Percentiles rank a stretch among this genome's conserved stretches.
Evolutionary conservation across 2,888 invertebrate species (phyloP).

Genomic region (Oxyscelio sp.): DNA sequence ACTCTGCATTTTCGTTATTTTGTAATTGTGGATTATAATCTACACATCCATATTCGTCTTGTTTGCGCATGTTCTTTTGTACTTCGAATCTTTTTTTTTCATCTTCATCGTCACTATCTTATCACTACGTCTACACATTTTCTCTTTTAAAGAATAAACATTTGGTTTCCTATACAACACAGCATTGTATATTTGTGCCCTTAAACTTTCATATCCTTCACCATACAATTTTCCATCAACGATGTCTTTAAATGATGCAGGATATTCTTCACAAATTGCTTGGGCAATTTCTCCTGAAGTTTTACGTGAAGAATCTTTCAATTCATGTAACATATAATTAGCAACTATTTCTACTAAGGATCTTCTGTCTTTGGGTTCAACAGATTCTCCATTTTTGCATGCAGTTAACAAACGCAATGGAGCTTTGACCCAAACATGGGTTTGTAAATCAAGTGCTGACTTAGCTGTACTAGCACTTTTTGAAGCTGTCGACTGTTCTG

Average conservation of each 20-base stretch:
- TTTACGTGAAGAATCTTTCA: slow-evolving; percentile 28
- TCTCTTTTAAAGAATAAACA: not conserved
- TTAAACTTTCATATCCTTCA: slow-evolving; percentile 23
- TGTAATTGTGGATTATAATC: slow-evolving; percentile 35
- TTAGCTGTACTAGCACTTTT: not conserved
- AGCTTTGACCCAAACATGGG: slow-evolving; percentile 2
- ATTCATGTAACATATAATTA: slow-evolving; percentile 40
- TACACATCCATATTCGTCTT: slow-evolving; percentile 53
- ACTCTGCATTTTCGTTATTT: slow-evolving; percentile 4
- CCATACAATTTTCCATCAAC: slow-evolving; percentile 28
- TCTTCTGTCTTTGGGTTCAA: slow-evolving; percentile 9
- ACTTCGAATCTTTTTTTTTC: not conserved
- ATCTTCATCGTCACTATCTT: slow-evolving; percentile 55
- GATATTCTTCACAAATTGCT: slow-evolving; percentile 42
- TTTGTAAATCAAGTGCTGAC: not conserved
- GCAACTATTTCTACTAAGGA: slow-evolving; percentile 21
- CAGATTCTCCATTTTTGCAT: slow-evolving; percentile 1
- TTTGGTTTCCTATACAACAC: slow-evolving; percentile 32
- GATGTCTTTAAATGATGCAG: slow-evolving; percentile 25
- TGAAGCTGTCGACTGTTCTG: not conserved
- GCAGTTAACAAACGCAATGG: not conserved
- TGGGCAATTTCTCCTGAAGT: slow-evolving; percentile 37
- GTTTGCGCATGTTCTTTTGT: not conserved
- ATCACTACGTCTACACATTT: too few species aligned
- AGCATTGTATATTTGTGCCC: slow-evolving; percentile 40